Evolutionary conservation across 2,113 vertebrate species (phyloP), one percentile per base, ranked within the genome.

Genomic region (Xiphias gladius): DNA sequence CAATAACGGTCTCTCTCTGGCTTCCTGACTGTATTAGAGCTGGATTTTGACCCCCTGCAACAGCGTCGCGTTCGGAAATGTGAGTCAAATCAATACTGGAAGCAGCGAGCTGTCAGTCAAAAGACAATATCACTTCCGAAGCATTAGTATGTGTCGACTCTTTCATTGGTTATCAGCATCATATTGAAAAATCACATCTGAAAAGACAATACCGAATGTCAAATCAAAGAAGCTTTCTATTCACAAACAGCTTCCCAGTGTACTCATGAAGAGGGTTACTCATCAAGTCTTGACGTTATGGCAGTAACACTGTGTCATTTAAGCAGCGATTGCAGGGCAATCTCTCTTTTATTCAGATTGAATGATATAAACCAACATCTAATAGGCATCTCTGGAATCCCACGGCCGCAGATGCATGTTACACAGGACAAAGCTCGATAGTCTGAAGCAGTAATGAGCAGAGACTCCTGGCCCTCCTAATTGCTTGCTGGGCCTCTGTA

Each of bases 381-480:
- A 91, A 91, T 84, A 73, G 82, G 87, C 57, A 41, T 82, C 64
- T 91, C 69, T 89, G 83, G 88, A 89, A 87, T 88, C n/a, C 79
- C n/a, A 73, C 32, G 37, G 82, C 72, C 39, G 63, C 64, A 79
- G 79, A 84, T 71, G 73, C 72, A 79, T 46, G 73, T 88, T 84
- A 24, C 73, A 68, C 86, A 70, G 84, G 77, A 86, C 84, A 87
- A 88, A 86, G 90, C 85, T 86, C 52, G 32, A 79, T 86, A 90
- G 63, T 87, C 73, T 64, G 54, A 73, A 52, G 79, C 77, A 58
- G 86, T 94, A 95, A 95, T 93, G 88, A 94, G 91, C 86, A 84
- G 80, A 89, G 79, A 91, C 89, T 94, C 87, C 88, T 86, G 82
- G 86, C 86, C 55, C 75, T 77, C 81, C 92, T 95, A 95, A 95